Evolutionary conservation across 2,797 vertebrate genomes (phyloP), one percentile per base, ranked within the genome.

Genomic region (Distichodus sexfasciatus): DNA sequence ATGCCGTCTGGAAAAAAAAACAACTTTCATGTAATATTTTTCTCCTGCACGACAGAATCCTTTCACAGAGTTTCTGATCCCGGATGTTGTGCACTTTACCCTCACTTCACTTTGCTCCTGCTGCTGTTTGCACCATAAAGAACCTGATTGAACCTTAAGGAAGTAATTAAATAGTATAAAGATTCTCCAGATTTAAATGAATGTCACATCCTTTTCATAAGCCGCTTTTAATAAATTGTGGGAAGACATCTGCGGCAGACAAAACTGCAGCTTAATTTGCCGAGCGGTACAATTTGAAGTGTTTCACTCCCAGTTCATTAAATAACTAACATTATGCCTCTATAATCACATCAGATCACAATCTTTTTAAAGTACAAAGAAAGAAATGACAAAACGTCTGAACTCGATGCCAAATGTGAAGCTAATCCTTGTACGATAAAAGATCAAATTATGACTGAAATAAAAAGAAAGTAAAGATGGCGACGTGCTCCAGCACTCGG

Each of bases 211-310:
- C 26, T 14, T 31, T 51, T 51, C 6, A 51, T 15, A 15, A 38
- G 11, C 29, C 40, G 43, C 28, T 50, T 31, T 64, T 38, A 38
- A 51, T 5, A 40, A 14, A 15, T 28, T 33, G 36, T 51, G 23
- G 17, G 21, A 35, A 70, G 29, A 33, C 48, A 63, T 44, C 58
- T 54, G 58, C 44, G 53, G 41, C n/a, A 46, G 59, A 11, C 55
- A 62, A 70, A 53, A 53, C 2, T 35, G n/a, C 6, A 35, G 57
- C n/a, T 57, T 58, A 7, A 47, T 26, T 17, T 35, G 7, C 31
- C n/a, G 29, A 43, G 8, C 14, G 15, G 12, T 10, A 28, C 51
- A 38, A 38, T 38, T 28, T 48, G 10, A 36, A 48, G 15, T 28
- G 36, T 24, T 58, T 43, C 57, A 69, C 1, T 26, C 43, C 54